Base-by-base conservation (phyloP, 2,113 vertebrate genomes). In the Electrona antarctica region DNA sequence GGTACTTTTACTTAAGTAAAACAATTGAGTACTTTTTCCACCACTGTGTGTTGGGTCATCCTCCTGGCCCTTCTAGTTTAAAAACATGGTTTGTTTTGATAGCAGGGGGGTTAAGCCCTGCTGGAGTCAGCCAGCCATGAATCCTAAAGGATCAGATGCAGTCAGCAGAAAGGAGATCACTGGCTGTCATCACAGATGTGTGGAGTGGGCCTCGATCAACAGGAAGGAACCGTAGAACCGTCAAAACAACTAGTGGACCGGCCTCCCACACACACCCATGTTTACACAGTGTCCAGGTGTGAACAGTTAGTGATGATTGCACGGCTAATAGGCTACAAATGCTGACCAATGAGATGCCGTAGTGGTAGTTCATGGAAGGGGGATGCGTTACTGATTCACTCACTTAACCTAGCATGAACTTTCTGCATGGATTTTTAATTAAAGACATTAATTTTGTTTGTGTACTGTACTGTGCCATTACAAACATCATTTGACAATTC, bases 41-140 rank as follows among this genome's bases (percentile, higher is more conserved):
- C 15, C 21, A 28, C 33, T 7, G 15, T 59, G 21, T 8, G 4
- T 6, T 7, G 54, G 21, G 58, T 21, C 14, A 21, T 7, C n/a
- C 58, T 11, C 13, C 1, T 41, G 66, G 52, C 73, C 61, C 47
- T 67, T 49, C 54, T 28, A 3, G 10, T 12, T 60, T 48, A 47
- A 75, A 67, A 64, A 13, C 66, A 62, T n/a, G 11, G 55, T 49
- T 82, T 86, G 80, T 81, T 86, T 84, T 82, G 69, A 69, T 58
- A 50, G 58, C 6, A 50, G 73, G 55, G 4, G 33, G 51, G 55
- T 63, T 51, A 28, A 21, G 57, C 9, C 7, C 47, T 29, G 5
- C 52, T 13, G 2, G 51, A 72, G 51, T 55, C 77, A 67, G 65
- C 41, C 59, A 45, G 70, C 69, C 84, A 46, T 73, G 73, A 80